These are phyloP conservation scores for Brotula barbata DNA, from an alignment of 2,797 vertebrate genomes.

Conservation along the genomic window DNA sequence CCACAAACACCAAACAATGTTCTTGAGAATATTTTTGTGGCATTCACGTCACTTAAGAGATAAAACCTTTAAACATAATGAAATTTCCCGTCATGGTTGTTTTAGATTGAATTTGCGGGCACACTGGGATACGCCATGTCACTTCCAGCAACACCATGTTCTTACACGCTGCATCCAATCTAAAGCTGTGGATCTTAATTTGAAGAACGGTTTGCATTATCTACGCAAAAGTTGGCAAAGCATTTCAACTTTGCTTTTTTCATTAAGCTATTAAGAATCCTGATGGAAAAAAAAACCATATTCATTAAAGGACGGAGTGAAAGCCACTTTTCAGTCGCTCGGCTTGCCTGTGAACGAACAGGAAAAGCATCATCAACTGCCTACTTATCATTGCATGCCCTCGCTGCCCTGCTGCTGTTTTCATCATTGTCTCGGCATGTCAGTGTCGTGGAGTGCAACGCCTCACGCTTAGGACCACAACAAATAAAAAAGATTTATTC, in stretches of 20 bases:
- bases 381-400: constrained; percentile 19
- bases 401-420: constrained; percentile 28
- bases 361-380: constrained; percentile 24
- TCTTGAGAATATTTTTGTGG: too few relatives aligned
- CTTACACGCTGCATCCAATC: neutral
- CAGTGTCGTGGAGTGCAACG: constrained; percentile 14
- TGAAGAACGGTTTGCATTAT: constrained; percentile 11
- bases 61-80: too few relatives aligned
- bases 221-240: neutral
- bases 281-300: constrained; percentile 20
- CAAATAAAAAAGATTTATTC: constrained; percentile 48
- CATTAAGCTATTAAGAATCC: constrained; percentile 14
- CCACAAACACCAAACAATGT: too few relatives aligned
- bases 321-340: constrained; percentile 10
- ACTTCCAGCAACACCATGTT: too few relatives aligned
- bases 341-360: neutral
- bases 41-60: too few relatives aligned
- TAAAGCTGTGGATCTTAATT: neutral
- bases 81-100: too few relatives aligned
- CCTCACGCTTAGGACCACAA: constrained; percentile 15
- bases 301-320: constrained; percentile 20
- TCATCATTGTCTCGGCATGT: constrained; percentile 12
- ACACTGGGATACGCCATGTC: too few relatives aligned
- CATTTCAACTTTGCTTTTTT: constrained; percentile 7
- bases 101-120: too few relatives aligned